Evolutionary conservation across 2,113 vertebrate species (phyloP).

Genomic region (Odontophorus gujanensis): DNA sequence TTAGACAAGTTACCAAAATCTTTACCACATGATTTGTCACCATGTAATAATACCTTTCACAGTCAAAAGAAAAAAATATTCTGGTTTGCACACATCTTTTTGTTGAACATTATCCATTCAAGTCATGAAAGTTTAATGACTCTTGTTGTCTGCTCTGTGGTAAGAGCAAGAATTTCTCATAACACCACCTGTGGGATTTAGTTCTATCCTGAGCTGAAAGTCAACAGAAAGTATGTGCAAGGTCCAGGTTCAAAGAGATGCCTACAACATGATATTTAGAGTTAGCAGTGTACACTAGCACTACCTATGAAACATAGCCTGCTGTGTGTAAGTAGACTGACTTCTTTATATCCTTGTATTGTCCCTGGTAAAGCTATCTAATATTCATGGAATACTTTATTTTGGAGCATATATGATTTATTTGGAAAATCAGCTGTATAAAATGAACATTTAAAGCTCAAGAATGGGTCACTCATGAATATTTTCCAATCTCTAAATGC

Average conservation of each 20-base stretch:
- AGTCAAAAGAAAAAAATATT: slow-evolving; percentile 16
- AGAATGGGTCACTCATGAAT: neutral
- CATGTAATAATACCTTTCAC: neutral
- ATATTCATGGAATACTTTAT: neutral
- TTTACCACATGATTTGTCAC: neutral
- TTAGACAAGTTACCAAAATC: neutral
- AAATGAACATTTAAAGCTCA: slow-evolving; percentile 2
- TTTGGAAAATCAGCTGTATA: neutral
- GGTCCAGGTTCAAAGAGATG: slow-evolving; percentile 18
- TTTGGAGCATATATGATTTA: neutral
- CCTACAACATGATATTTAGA: slow-evolving; percentile 5
- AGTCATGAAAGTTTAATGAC: slow-evolving; percentile 59
- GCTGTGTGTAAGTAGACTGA: neutral
- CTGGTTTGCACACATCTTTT: neutral
- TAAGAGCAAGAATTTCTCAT: slow-evolving; percentile 46
- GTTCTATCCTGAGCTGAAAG: neutral
- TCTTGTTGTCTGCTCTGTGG: slow-evolving; percentile 36
- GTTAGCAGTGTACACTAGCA: neutral
- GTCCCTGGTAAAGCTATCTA: neutral
- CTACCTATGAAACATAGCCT: neutral
- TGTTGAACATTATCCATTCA: slow-evolving; percentile 56
- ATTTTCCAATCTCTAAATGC: neutral
- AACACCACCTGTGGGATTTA: slow-evolving; percentile 39
- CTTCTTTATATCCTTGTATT: neutral
- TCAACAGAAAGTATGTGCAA: slow-evolving; percentile 6